phyloP scores from a whole-genome alignment of 2,888 invertebrate species.

The Anarsia innoxiella region DNA sequence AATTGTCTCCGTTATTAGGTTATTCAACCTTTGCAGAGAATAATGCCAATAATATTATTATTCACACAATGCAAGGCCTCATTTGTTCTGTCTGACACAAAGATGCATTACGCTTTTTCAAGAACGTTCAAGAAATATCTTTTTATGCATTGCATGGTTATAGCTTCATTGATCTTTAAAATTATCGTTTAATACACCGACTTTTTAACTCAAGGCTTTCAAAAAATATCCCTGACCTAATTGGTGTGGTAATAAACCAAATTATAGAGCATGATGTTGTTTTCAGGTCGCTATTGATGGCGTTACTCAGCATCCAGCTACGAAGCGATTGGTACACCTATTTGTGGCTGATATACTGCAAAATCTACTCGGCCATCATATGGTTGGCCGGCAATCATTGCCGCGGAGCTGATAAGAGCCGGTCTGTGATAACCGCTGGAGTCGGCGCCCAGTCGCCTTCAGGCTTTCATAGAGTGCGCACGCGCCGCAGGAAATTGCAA shows the following conservation, averaged over 20 bases:
- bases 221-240: too few relatives aligned
- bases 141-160: too few relatives aligned
- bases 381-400: slow-evolving; percentile 68
- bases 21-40: too few relatives aligned
- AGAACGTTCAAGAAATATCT: too few relatives aligned
- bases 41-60: too few relatives aligned
- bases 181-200: too few relatives aligned
- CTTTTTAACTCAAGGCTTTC: too few relatives aligned
- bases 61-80: too few relatives aligned
- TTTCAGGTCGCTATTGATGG: slow-evolving; percentile 69
- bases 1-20: not conserved
- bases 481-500: slow-evolving; percentile 56
- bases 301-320: slow-evolving; percentile 58
- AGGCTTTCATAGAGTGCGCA: slow-evolving; percentile 64
- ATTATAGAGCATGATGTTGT: too few relatives aligned
- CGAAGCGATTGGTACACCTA: slow-evolving; percentile 58
- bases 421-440: slow-evolving; percentile 62
- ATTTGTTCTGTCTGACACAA: too few relatives aligned
- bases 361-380: slow-evolving; percentile 61
- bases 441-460: slow-evolving; percentile 57
- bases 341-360: slow-evolving; percentile 62
- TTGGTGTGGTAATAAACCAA: not conserved
- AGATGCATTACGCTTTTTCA: too few relatives aligned
- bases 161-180: too few relatives aligned
- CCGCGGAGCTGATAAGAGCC: slow-evolving; percentile 65